Evolutionary conservation across 2,888 invertebrate species (phyloP).

Genomic region (Scrobipalpa costella): DNA sequence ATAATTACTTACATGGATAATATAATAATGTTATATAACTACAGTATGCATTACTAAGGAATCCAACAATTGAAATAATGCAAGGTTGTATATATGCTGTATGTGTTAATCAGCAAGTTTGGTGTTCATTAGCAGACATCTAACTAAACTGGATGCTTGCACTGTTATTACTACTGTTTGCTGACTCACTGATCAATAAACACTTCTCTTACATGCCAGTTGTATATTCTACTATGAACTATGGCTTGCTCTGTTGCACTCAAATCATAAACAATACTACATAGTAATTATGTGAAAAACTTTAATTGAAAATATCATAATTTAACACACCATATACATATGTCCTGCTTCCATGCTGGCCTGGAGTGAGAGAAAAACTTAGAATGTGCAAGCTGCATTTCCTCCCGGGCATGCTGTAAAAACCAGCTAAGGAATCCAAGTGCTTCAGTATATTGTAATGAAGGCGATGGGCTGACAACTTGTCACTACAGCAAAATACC

Average conservation of each 20-base stretch:
- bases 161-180: slow-evolving; percentile 1
- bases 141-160: slow-evolving; percentile 1
- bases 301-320: too few species aligned
- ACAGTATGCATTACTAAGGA: slow-evolving; percentile 4
- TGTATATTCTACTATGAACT: background rate
- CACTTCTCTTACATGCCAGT: background rate
- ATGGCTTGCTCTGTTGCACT: background rate
- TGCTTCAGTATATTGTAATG: too few species aligned
- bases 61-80: background rate
- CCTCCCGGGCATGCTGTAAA: too few species aligned
- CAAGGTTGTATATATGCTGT: background rate
- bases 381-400: too few species aligned
- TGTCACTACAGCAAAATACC: too few species aligned
- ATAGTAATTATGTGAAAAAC: too few species aligned
- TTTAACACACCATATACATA: too few species aligned
- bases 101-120: slow-evolving; percentile 30
- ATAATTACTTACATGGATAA: too few species aligned
- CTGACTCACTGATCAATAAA: slow-evolving; percentile 1
- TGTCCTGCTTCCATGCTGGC: too few species aligned
- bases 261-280: background rate
- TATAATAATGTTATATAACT: background rate
- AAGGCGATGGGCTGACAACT: too few species aligned
- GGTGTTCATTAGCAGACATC: slow-evolving; percentile 33
- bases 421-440: too few species aligned
- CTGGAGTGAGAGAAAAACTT: too few species aligned